Percentiles rank a stretch among this genome's conserved stretches.
These are phyloP conservation scores for Palythoa grandis DNA, from an alignment of 92 coral and sea anemone species.

Conservation along the genomic window DNA sequence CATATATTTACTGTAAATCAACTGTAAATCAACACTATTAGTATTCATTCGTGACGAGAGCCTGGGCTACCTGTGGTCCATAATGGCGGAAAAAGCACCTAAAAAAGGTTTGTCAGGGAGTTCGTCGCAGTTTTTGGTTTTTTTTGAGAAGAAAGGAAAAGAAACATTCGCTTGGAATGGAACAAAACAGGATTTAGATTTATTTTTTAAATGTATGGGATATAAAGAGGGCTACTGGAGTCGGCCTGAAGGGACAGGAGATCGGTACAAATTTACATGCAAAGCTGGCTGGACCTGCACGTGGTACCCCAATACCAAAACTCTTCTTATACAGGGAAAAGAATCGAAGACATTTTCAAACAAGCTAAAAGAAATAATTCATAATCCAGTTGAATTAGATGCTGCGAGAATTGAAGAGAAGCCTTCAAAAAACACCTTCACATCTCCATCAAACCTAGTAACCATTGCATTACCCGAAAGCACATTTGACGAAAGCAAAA, in stretches of 20 bases:
- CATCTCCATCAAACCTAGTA: background rate
- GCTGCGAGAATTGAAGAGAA: background rate
- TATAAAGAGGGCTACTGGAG: constrained; percentile 29
- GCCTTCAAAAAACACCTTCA: background rate
- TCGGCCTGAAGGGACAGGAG: constrained; percentile 28
- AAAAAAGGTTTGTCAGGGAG: too few relatives aligned
- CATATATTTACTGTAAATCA: too few relatives aligned
- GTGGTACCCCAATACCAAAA: constrained; percentile 40
- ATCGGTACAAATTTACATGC: constrained; percentile 29
- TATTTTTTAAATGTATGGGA: constrained; percentile 5
- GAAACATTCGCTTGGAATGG: constrained; percentile 16
- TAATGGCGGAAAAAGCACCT: too few relatives aligned
- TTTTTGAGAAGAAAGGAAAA: background rate
- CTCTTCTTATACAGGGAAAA: constrained; percentile 38
- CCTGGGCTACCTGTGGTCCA: too few relatives aligned
- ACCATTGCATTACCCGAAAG: background rate
- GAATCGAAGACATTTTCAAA: background rate
- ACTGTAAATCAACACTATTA: too few relatives aligned
- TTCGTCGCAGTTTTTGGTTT: too few relatives aligned
- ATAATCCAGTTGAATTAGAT: constrained; percentile 6
- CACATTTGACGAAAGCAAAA: background rate
- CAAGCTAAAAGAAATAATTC: background rate
- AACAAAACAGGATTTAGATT: background rate
- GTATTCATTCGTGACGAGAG: too few relatives aligned
- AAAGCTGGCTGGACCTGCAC: constrained; percentile 28